Base-by-base conservation (phyloP, 2,113 vertebrate genomes). In the Copsychus sechellarum region DNA sequence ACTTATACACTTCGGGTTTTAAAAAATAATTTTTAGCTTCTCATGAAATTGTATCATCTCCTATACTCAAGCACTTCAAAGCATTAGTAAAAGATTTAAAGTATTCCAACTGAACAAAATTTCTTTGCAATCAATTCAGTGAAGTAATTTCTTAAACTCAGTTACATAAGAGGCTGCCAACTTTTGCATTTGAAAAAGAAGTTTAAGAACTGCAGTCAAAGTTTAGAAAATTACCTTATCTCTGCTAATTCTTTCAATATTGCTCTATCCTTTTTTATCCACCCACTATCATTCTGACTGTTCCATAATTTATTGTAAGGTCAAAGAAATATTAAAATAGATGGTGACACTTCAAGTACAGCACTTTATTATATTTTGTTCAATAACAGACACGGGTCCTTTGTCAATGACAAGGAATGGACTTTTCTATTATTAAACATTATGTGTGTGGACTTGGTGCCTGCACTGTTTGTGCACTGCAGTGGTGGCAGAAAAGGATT, bases 301-400 rank as follows among this genome's bases (percentile, higher is more conserved):
- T 25, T 22, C 29, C 47, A 13, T 34, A 82, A 76, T 51, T 60
- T 88, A 77, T 0, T 60, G 33, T 51, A 88, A 82, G 54, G 71
- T 92, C 48, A 64, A 92, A 81, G 67, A 67, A 88, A 58, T 19
- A 74, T 53, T 78, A 81, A 56, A 81, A 81, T 45, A 88, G n/a
- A 47, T 74, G 50, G n/a, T 54, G 48, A 73, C 28, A 42, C 40
- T 64, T 76, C 61, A 72, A 83, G 48, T 64, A 79, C 24, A 94
- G 26, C 3, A 1, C 19, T 81, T 70, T 24, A 72, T 62, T 80
- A 31, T 56, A 56, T 67, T 91, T 72, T 72, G 18, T 69, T 53
- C 71, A 86, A 47, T 53, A 86, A 86, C 42, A 61, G 73, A 77
- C 45, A 70, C 14, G 81, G 45, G n/a, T 24, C 50, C 31, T 83